These are phyloP conservation scores for Lypha dubia DNA, from an alignment of 2,888 invertebrate species.

Conservation along the genomic window DNA sequence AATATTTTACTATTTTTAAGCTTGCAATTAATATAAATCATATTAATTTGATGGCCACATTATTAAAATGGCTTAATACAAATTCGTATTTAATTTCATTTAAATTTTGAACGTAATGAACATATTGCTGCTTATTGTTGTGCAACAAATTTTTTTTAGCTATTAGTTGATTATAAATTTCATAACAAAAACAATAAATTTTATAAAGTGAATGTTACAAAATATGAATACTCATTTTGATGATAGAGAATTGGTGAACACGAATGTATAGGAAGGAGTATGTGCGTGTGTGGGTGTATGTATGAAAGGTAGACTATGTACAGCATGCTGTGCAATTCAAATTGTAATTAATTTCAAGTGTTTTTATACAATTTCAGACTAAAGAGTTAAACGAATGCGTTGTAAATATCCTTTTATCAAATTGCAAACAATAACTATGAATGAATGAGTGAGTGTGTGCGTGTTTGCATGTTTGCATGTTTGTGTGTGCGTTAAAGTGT, in stretches of 20 bases:
- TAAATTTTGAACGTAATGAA: slow-evolving; percentile 41
- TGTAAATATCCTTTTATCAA: slow-evolving; percentile 73
- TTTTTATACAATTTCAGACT: slow-evolving; percentile 69
- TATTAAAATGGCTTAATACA: slow-evolving; percentile 69
- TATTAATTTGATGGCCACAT: slow-evolving; percentile 69
- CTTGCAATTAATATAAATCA: slow-evolving; percentile 62
- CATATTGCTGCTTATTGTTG: slow-evolving; percentile 28
- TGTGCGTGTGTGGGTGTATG: not conserved
- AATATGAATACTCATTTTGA: not conserved
- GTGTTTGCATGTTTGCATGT: not conserved
- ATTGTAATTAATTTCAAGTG: slow-evolving; percentile 73
- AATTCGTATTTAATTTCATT: slow-evolving; percentile 60
- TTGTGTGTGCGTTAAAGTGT: not conserved
- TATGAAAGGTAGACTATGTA: not conserved
- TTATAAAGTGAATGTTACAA: slow-evolving; percentile 40
- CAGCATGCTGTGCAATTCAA: slow-evolving; percentile 69
- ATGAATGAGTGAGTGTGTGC: slow-evolving; percentile 21
- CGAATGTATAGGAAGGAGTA: not conserved
- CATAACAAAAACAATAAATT: slow-evolving; percentile 56
- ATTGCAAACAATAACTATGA: slow-evolving; percentile 73
- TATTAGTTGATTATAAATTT: slow-evolving; percentile 72
- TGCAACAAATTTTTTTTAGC: slow-evolving; percentile 53
- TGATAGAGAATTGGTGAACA: not conserved
- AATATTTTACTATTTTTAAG: slow-evolving; percentile 15
- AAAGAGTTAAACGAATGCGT: slow-evolving; percentile 73